Evolutionary conservation across 2,113 vertebrate species (phyloP), one percentile per base, ranked within the genome.

Genomic region (Rhabdomys dilectus): DNA sequence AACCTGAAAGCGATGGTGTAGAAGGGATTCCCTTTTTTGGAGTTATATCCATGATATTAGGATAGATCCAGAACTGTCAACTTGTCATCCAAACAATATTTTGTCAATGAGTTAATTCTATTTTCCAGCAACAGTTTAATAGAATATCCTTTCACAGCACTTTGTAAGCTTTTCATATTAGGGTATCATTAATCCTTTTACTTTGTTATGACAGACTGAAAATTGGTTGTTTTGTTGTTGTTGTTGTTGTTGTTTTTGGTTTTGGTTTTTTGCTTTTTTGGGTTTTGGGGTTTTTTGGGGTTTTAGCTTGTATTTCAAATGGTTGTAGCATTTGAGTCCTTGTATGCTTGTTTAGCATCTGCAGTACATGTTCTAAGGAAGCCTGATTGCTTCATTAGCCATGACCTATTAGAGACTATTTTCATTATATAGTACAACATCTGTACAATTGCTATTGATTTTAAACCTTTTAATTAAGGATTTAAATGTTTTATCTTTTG

Each of bases 231-330:
- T 62, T 62, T 48, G 48, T 48, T 48, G 45, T 48, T 48, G 48
- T 62, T n/a, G n/a, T 7, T 58, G 19, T 60, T 6, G 45, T 45
- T 45, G 45, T 3, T 45, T 45, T 45, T 45, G 45, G 45, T 45
- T 48, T 48, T 48, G 34, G 16, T 60, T 29, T 3, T 24, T 64
- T 77, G 48, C 12, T 10, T 64, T 64, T 64, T 9, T 60, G 22
- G 45, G 45, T 45, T 48, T 48, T 48, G 13, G 16, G 15, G 16
- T 53, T 29, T 3, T 29, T 58, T 82, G 48, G 15, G 87, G 2
- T 88, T 93, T 92, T 66, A 81, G 81, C 85, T 96, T 95, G 34
- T 22, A 87, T 62, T 89, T 93, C 77, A 48, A 82, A 21, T 34
- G 66, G 26, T 56, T 66, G 10, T 48, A 36, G 17, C 22, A 48